Base-by-base conservation (phyloP, 2,888 invertebrate species). In the Spodoptera picta region DNA sequence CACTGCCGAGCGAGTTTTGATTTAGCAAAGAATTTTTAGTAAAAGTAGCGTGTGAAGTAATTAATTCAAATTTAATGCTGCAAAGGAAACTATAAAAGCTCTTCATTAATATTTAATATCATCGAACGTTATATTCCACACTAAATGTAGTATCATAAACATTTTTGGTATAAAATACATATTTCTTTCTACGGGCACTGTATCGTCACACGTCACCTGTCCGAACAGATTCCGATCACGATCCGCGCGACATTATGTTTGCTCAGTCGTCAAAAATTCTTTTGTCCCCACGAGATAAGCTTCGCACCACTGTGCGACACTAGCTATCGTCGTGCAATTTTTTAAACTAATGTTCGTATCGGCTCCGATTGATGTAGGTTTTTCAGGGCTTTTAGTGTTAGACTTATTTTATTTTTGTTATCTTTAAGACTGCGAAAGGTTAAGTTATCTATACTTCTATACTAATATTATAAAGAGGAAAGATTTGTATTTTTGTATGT, bases 191-290 rank as follows among this genome's bases (percentile, higher is more conserved):
- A 53, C 52, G 65, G 76, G 64, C 72, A 66, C 77, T 87, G 87
- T 89, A 87, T 86, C 88, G 88, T 82, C 86, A 79, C 86, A 77
- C 83, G 89, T 92, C 92, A 92, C 92, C 92, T 92, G 92, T 89
- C 91, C 87, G 76, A 78, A 69, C 66, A 82, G 87, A 89, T 89
- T 83, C 79, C 75, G 83, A 90, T 90, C 86, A 75, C 81, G 84
- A 87, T 84, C 79, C 77, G 71, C 65, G 56, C 75, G 78, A 83
- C 87, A 91, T 92, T 92, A 91, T 92, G 87, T 87, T 89, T 92
- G 92, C 78, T 89, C 91, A 90, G 89, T 92, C 92, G 90, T 88
- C 89, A 88, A 92, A 90, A 87, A 87, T 86, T 89, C 92, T 89
- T 91, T 92, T 92, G 92, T 92, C 86, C 87, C 73, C 69, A 44